Conservation (phyloP, 2,888 invertebrate species). For the Sinodicranocentrus sp. region DNA sequence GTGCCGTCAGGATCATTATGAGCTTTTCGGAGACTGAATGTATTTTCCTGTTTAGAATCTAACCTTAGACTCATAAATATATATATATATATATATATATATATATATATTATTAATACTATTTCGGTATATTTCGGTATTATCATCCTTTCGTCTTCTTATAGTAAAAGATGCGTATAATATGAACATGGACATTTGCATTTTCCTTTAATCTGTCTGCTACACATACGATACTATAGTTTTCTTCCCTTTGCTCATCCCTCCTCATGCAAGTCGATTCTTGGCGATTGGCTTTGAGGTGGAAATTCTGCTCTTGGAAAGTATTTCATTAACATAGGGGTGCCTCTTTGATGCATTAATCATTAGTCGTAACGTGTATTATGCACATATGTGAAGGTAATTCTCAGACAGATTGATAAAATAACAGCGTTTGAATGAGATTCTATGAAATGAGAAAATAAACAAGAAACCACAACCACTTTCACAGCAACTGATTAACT, state of each 20-base stretch:
- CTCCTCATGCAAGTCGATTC: conserved; percentile 14
- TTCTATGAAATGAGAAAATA: too few species aligned
- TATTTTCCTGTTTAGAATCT: conserved; percentile 17
- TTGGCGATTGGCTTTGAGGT: conserved; percentile 32
- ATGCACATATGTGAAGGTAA: too few species aligned
- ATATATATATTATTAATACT: too few species aligned
- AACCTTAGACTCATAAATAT: too few species aligned
- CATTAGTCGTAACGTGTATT: background rate
- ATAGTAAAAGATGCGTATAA: background rate
- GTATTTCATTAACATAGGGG: too few species aligned
- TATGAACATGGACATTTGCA: conserved; percentile 10
- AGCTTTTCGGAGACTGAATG: background rate
- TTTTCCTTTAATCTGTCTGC: background rate
- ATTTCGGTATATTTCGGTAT: too few species aligned
- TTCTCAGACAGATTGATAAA: too few species aligned
- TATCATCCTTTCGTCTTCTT: background rate
- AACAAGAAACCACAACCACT: too few species aligned
- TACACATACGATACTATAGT: background rate
- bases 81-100: too few species aligned
- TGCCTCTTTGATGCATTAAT: conserved; percentile 6
- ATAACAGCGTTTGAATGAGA: too few species aligned
- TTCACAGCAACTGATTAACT: background rate
- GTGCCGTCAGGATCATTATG: conserved; percentile 28
- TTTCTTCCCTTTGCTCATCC: background rate
- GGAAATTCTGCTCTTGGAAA: background rate